Evolutionary conservation across 1,140 invertebrate species (phyloP), one percentile per base, ranked within the genome.

Genomic region (Caenorhabditis inopinata): DNA sequence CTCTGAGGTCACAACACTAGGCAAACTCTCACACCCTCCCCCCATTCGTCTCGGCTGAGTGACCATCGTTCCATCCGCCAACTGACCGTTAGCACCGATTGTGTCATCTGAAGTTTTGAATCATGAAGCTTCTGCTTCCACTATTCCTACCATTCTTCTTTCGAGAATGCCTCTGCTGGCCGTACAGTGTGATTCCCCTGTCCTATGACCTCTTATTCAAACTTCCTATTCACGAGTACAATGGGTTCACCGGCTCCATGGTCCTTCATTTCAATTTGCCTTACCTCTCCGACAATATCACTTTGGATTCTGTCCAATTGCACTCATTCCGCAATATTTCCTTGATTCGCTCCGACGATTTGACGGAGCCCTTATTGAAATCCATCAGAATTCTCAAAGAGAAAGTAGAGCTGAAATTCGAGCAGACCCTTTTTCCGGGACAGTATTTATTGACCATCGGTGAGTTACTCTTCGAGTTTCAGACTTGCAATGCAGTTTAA

Each of bases 391-490:
- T 76, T 49, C 48, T 48, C 3, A 53, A 51, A 12, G 75, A 76
- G 12, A 48, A 18, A n/a, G 75, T 76, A 3, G 45, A 76, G 29
- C 45, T 79, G 16, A 32, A 68, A n/a, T 49, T 79, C 18, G 62
- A 46, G 45, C 21, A 79, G 23, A 25, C 27, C 2, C 21, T 75
- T 45, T 29, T 46, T 29, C 62, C 68, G 12, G 80, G 74, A 35
- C 29, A 81, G 23, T 81, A 81, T 51, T 23, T 81, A 1, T 53
- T 81, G 35, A 76, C 74, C 2, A 81, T 81, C 29, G 80, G 74
- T 58, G 53, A 76, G 45, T 81, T 32, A 29, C 11, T 21, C 14
- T 42, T 42, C n/a, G n/a, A n/a, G n/a, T n/a, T n/a, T n/a, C n/a
- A n/a, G n/a, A 14, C 38, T 42, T 42, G 14, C 38, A 42, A 42